A percentile compares a stretch with the other conserved stretches of the same genome.
Conservation (phyloP, 1,140 invertebrate species). For the Stenopsyche tienmushanensis region DNA sequence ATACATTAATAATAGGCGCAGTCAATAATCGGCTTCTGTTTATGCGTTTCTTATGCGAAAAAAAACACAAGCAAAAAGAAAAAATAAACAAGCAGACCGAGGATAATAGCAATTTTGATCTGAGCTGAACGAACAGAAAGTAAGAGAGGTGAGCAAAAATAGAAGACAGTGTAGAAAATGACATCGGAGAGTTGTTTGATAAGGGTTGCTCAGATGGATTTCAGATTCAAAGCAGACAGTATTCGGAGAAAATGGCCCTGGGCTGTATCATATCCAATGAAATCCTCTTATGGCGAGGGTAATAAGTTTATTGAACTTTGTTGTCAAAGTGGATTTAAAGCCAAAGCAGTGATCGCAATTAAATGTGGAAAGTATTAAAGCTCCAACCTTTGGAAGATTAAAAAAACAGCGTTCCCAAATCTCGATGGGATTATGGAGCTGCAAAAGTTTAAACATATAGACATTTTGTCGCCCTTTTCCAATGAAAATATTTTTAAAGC, state of each 20-base stretch:
- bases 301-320: constrained; percentile 6
- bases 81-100: not conserved
- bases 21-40: too few species aligned
- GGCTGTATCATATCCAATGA: not conserved
- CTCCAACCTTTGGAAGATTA: too few species aligned
- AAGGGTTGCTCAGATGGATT: constrained; percentile 1
- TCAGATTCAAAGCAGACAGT: constrained; percentile 5
- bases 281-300: not conserved
- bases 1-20: too few species aligned
- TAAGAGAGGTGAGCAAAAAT: not conserved
- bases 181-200: constrained; percentile 1
- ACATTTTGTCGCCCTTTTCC: too few species aligned
- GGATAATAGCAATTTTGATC: constrained; percentile 13
- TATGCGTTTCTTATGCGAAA: too few species aligned
- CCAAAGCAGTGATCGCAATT: too few species aligned
- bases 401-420: too few species aligned
- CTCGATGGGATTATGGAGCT: too few species aligned
- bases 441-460: too few species aligned
- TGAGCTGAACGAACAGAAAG: not conserved
- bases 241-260: not conserved
- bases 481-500: too few species aligned
- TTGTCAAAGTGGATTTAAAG: too few species aligned
- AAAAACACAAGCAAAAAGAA: not conserved
- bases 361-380: too few species aligned
- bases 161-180: constrained; percentile 2